Conservation (phyloP, 2,797 vertebrate genomes). For the Pteropus rufus region DNA sequence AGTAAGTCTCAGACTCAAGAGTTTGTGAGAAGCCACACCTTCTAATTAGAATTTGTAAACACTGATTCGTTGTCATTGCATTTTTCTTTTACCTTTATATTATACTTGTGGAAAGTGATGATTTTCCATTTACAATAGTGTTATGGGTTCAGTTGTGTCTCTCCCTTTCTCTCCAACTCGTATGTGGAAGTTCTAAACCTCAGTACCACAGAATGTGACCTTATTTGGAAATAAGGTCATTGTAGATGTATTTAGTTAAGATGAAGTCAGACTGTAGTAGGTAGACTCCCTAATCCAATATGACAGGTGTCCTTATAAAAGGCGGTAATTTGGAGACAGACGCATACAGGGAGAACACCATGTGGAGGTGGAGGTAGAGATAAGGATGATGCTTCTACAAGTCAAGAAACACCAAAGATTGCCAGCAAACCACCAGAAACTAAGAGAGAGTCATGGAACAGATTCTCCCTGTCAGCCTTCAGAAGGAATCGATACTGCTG, state of each 20-base stretch:
- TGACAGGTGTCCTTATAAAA: not conserved
- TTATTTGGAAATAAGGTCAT: not conserved
- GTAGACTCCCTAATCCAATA: not conserved
- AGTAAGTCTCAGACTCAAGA: not conserved
- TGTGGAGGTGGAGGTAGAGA: not conserved
- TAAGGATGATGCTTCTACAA: not conserved
- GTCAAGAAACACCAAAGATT: not conserved
- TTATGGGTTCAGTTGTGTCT: not conserved
- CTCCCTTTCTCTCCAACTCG: not conserved
- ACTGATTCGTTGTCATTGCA: not conserved
- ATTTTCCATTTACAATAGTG: not conserved
- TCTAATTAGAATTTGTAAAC: not conserved
- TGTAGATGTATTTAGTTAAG: not conserved
- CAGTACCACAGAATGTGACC: not conserved
- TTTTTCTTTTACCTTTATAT: conserved; percentile 12
- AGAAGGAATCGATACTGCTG: not conserved
- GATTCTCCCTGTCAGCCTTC: not conserved
- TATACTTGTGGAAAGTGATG: not conserved
- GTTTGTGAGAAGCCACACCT: not conserved
- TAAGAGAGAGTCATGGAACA: not conserved
- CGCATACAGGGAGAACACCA: not conserved
- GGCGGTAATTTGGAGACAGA: not conserved
- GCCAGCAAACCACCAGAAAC: not conserved
- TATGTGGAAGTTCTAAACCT: not conserved
- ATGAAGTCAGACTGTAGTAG: no score